Percentiles rank a stretch among this genome's conserved stretches.
phyloP scores from a whole-genome alignment of 1,140 invertebrate genomes.

The Temnothorax nylanderi region DNA sequence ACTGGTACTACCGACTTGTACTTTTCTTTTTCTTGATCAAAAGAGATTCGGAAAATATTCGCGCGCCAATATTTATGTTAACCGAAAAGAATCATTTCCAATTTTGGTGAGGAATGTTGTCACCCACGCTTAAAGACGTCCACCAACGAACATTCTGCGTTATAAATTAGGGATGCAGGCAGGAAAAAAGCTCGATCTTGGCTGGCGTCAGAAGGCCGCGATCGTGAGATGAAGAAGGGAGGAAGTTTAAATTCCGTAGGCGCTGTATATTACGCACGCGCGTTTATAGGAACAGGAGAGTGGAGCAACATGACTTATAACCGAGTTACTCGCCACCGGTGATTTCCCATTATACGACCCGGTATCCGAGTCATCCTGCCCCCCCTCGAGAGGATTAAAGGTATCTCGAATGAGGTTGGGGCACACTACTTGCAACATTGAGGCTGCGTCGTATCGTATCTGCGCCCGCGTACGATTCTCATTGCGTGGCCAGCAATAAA shows the following conservation, averaged over 20 bases:
- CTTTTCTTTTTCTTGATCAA: not conserved
- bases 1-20: too few relatives aligned
- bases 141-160: not conserved
- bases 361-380: conserved; percentile 64
- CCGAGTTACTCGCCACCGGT: conserved; percentile 61
- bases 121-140: not conserved
- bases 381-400: conserved; percentile 64
- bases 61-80: not conserved
- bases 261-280: conserved; percentile 50
- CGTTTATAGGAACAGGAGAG: conserved; percentile 62
- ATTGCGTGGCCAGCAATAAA: conserved; percentile 70
- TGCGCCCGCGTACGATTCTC: conserved; percentile 43
- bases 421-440: conserved; percentile 66
- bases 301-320: conserved; percentile 61
- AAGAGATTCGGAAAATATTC: not conserved
- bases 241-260: conserved; percentile 62
- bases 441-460: conserved; percentile 47
- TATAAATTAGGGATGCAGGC: conserved; percentile 22
- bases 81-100: not conserved
- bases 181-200: not conserved
- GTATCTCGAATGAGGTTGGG: conserved; percentile 69
- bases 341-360: conserved; percentile 66
- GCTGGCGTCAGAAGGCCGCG: conserved; percentile 12
- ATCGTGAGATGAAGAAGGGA: conserved; percentile 14
- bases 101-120: not conserved